Base-by-base conservation (phyloP, 2,797 vertebrate genomes). In the Melanotaenia parkinsoni region DNA sequence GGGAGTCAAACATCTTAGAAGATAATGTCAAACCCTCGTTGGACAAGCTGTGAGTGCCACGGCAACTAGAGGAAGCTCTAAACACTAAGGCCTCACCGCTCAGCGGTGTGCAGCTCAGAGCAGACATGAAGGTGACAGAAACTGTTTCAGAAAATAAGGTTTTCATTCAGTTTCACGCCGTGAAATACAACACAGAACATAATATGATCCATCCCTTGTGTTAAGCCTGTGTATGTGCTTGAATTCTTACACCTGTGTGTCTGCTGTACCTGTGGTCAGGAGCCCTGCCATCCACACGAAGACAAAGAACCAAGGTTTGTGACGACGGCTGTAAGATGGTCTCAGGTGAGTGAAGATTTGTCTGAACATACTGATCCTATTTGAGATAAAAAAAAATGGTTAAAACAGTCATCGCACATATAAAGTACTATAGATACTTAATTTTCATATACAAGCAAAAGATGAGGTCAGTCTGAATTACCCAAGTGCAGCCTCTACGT, bases 251-350 rank as follows among this genome's bases (percentile, higher is more conserved):
- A 18, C n/a, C 18, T 14, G 13, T 2, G 40, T 56, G 35, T 65
- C 14, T 38, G 40, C 35, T 69, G 82, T 82, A 92, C 89, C 91
- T 81, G 74, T 30, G 62, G 67, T 85, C 57, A 85, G 6, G 30
- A 90, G 68, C 63, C 45, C 18, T 3, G 76, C 70, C 1, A 67
- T 53, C 58, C 33, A 86, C 45, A 88, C 37, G 32, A 83, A 37
- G 24, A 76, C 14, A 53, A 67, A 33, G 45, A 74, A 32, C 51
- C 76, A 59, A 14, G 35, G 26, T 0, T 10, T 51, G 45, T 24
- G 35, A 32, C 58, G 24, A 58, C 47, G 32, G 63, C 33, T 61
- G 51, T 40, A 54, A 22, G 16, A 5, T 26, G 50, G 53, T 43
- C 62, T 66, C 53, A 43, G n/a, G 45, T 2, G 3, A 47, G 54